Evolutionary conservation across 2,797 vertebrate species (phyloP), one percentile per base, ranked within the genome.

Genomic region (Cheirogaleus major): DNA sequence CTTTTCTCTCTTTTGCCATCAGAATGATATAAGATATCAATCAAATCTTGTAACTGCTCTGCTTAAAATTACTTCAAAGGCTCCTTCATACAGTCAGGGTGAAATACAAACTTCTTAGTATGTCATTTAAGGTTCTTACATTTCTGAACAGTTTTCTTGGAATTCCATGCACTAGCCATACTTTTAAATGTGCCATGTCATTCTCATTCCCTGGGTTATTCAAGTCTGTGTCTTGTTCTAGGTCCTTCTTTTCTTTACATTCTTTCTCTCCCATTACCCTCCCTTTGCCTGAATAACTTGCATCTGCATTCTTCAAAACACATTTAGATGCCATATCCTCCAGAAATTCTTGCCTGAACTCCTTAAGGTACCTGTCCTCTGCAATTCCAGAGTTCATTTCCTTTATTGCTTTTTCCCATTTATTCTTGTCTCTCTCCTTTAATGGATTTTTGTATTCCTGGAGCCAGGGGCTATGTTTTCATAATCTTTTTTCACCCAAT

Each of bases 61-160:
- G 52, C 63, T 80, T 75, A 85, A 79, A 91, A 38, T 52, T 52
- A 79, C 1, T 79, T 69, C 43, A 41, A 0, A 59, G 50, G 25
- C 13, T 94, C 41, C 35, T 43, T 17, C 15, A 14, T 78, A 73
- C 5, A 55, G 6, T 89, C 30, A 41, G 5, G n/a, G 59, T 82
- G 75, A 96, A 97, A 91, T 52, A 50, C 22, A 79, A 61, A 89
- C 9, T 55, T 80, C 8, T 86, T 25, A 78, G 25, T 27, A 2
- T 41, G 75, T 61, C 14, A 50, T 72, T 72, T 75, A 61, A 41
- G 4, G 20, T 57, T 85, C 18, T 88, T 92, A 20, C 1, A 48
- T 87, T 96, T 93, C 48, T 89, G 45, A 38, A n/a, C 30, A 70
- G 4, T 89, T 59, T 89, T 70, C 41, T 78, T 90, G 65, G 43